Evolutionary conservation across 1,140 invertebrate species (phyloP).

Genomic region (Pinna nobilis): DNA sequence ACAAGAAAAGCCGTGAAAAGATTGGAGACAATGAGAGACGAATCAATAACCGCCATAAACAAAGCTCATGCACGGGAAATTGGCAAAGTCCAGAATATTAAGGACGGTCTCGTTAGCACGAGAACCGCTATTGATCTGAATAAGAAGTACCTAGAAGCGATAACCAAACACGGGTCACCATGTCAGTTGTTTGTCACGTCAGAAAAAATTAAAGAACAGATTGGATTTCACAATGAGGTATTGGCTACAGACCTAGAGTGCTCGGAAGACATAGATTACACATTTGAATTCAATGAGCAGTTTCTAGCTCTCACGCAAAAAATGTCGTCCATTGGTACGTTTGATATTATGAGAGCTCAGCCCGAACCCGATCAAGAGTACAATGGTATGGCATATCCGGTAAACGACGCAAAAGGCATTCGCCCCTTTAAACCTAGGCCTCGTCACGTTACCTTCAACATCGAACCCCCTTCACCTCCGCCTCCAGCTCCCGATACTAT

Average conservation of each 20-base stretch:
- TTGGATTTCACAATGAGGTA: constrained; percentile 8
- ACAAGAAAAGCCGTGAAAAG: not conserved
- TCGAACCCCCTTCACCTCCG: not conserved
- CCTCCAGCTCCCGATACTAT: not conserved
- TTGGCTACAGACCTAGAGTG: not conserved
- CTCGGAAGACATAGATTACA: constrained; percentile 11
- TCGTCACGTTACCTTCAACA: not conserved
- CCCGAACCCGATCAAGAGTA: not conserved
- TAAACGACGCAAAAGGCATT: too few species aligned
- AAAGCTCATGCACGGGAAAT: constrained; percentile 4
- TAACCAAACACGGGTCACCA: not conserved
- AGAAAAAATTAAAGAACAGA: constrained; percentile 3
- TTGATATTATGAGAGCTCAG: not conserved
- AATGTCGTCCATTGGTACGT: constrained; percentile 3
- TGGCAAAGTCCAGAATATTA: constrained; percentile 4
- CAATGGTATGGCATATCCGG: not conserved
- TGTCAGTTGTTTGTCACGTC: constrained; percentile 17
- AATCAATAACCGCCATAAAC: not conserved
- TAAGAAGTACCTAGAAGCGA: constrained; percentile 14
- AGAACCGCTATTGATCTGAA: constrained; percentile 18
- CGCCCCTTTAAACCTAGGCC: too few species aligned
- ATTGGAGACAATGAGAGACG: constrained; percentile 9
- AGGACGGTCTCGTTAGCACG: not conserved
- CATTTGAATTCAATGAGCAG: constrained; percentile 12
- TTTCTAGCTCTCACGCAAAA: not conserved